Conservation (phyloP, 2,113 vertebrate genomes). For the Microcebus ravelobensis region DNA sequence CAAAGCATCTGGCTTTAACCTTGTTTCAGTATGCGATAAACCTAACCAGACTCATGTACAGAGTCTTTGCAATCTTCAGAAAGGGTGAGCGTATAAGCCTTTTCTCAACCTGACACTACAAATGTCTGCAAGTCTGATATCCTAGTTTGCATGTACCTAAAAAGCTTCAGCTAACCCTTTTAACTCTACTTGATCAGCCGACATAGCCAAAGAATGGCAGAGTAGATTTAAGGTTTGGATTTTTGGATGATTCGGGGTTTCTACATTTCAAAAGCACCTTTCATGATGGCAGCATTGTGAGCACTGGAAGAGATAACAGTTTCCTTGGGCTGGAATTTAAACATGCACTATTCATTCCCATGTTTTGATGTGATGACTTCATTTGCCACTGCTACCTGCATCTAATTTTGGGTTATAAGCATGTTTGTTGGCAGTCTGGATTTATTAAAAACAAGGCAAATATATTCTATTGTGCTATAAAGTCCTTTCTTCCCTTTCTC, state of each 20-base stretch:
- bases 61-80: not conserved
- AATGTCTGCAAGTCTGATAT: not conserved
- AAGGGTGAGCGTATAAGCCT: not conserved
- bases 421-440: not conserved
- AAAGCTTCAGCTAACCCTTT: slow-evolving; percentile 78
- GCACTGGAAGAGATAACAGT: not conserved
- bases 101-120: not conserved
- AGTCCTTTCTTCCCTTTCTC: not conserved
- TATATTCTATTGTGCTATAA: not conserved
- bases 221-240: slow-evolving; percentile 79
- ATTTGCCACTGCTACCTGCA: not conserved
- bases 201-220: slow-evolving; percentile 79
- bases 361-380: slow-evolving; percentile 27
- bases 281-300: not conserved
- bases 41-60: not conserved
- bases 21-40: not conserved
- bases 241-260: slow-evolving; percentile 78
- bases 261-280: slow-evolving; percentile 65
- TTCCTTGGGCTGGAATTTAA: not conserved
- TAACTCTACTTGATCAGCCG: slow-evolving; percentile 80
- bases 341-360: not conserved
- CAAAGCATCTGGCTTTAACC: not conserved
- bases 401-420: not conserved
- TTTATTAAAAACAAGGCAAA: not conserved
- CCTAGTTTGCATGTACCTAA: slow-evolving; percentile 79